Base-by-base conservation (phyloP, 2,888 invertebrate species). In the Heliconius cydno region DNA sequence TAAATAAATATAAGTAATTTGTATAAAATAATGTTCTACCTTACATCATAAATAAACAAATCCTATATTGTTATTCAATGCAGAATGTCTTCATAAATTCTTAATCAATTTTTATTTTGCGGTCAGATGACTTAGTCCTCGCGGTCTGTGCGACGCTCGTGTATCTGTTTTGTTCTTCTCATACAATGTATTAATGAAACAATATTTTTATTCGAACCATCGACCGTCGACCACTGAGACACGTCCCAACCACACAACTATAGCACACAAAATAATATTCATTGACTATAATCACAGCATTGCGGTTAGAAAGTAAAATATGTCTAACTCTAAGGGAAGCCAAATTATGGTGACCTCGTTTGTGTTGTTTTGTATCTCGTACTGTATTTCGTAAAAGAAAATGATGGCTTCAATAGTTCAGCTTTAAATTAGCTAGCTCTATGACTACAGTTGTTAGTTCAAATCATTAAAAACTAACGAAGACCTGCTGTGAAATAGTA, bases 241-340 rank as follows among this genome's bases (percentile, higher is more conserved):
- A 38, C 38, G n/a, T n/a, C 34, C 5, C 38, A 68, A 68, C 68
- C 38, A 25, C n/a, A 25, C n/a, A 28, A 65, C 22, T 63, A 76
- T 25, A 28, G 19, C 19, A 25, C 68, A 60, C 63, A 73, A 76
- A 70, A 75, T 77, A 79, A 79, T 79, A 71, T 82, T 78, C 76
- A 81, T 80, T 71, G 79, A 46, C 73, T 41, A 80, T 78, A 77
- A 82, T 80, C 79, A 73, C 34, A 15, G 77, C 68, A 85, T 83
- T 90, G 91, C 87, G 91, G 91, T 91, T 92, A 90, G 92, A 92
- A 92, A 92, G 90, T 89, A 81, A 88, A 88, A 87, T 90, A 88
- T 86, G 87, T 88, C 88, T 68, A 19, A 28, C 67, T 74, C 65
- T 75, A 74, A 79, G 78, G 74, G 74, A 77, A 77, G 60, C 77